Percentiles rank a stretch among this genome's conserved stretches.
Evolutionary conservation across 2,113 vertebrate species (phyloP).

Genomic region (Gyps fulvus): DNA sequence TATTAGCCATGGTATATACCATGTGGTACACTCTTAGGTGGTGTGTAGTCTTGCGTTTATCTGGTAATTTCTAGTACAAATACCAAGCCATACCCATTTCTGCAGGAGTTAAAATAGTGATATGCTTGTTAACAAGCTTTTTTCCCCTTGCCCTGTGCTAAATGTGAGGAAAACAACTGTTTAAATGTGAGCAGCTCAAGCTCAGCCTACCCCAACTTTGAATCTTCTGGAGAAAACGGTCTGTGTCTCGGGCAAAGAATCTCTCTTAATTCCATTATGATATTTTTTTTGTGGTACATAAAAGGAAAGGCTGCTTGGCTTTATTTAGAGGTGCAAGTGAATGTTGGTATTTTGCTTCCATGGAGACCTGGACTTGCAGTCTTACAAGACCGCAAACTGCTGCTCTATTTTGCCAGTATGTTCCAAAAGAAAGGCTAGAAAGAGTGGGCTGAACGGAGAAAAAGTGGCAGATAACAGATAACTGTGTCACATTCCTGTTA

Average conservation of each 20-base stretch:
- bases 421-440: not conserved
- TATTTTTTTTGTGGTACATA: not conserved
- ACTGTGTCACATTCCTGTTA: not conserved
- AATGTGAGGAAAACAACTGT: not conserved
- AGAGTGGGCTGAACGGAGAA: not conserved
- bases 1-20: not conserved
- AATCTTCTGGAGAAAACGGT: not conserved
- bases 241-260: not conserved
- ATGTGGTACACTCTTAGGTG: not conserved
- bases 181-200: not conserved
- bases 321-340: not conserved
- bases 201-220: not conserved
- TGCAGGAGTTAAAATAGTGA: not conserved
- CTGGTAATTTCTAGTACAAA: not conserved
- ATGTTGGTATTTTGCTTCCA: constrained; percentile 42
- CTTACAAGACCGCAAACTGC: not conserved
- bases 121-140: not conserved
- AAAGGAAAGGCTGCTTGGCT: not conserved
- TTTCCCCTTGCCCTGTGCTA: not conserved
- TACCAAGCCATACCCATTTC: not conserved
- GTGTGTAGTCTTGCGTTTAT: not conserved
- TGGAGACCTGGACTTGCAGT: not conserved
- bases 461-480: not conserved
- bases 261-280: not conserved
- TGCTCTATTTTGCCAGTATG: not conserved